Percentiles rank a stretch among this genome's conserved stretches.
phyloP scores from a whole-genome alignment of 1,140 invertebrate genomes.

The Heliconius nattereri region DNA sequence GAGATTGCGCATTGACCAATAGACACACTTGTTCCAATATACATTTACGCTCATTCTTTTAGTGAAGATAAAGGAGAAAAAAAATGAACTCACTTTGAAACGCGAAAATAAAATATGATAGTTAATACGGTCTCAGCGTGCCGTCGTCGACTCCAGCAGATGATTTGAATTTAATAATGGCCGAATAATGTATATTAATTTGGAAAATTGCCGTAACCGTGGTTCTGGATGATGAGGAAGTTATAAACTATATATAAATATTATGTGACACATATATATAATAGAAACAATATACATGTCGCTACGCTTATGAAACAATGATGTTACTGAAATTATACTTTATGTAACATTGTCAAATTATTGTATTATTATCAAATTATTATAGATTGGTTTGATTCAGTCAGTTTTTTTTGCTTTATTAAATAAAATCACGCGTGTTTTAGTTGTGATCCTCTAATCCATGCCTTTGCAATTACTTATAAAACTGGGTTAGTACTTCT shows the following conservation, averaged over 20 bases:
- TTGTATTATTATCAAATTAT: neutral
- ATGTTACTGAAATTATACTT: constrained; percentile 14
- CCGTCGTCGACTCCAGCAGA: constrained; percentile 21
- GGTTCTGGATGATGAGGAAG: constrained; percentile 50
- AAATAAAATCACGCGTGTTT: constrained; percentile 15
- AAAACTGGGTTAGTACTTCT: constrained; percentile 22
- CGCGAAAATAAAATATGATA: constrained; percentile 22
- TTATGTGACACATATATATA: neutral
- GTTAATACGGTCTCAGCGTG: constrained; percentile 20
- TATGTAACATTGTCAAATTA: neutral
- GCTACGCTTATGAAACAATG: constrained; percentile 8
- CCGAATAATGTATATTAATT: constrained; percentile 55
- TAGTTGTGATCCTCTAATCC: constrained; percentile 14
- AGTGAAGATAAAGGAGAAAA: too few species aligned
- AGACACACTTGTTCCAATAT: too few species aligned
- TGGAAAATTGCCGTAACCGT: constrained; percentile 64
- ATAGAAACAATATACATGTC: neutral
- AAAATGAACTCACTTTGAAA: neutral
- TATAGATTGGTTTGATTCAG: neutral
- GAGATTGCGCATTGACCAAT: too few species aligned
- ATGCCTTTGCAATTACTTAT: constrained; percentile 18
- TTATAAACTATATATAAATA: constrained; percentile 20
- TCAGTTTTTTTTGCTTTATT: neutral
- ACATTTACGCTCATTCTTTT: too few species aligned
- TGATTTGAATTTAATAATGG: constrained; percentile 49